Evolutionary conservation across 1,140 invertebrate genomes (phyloP).

Genomic region (honey bee (Apis mellifera)): Amel_HAv3.1 CM009940.2:7983001-7983500

Average conservation of each 20-base stretch:
- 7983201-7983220: constrained; percentile 25
- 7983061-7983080: no score
- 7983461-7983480: background rate
- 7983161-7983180: constrained; percentile 27
- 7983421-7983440: background rate
- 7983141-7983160: background rate
- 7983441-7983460: background rate
- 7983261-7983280: background rate
- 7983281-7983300: background rate
- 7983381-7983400: constrained; percentile 16
- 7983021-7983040: no score
- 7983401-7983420: background rate
- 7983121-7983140: constrained; percentile 9
- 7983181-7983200: constrained; percentile 41
- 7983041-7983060: no score
- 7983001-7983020: no score
- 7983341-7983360: background rate
- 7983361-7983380: background rate
- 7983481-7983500: no score
- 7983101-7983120: background rate
- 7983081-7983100: no score
- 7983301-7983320: background rate
- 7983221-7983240: constrained; percentile 37
- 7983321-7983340: background rate
- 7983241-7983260: constrained; percentile 28